Evolutionary conservation across 2,113 vertebrate species (phyloP).

Genomic region (Amblyopsis rosae): DNA sequence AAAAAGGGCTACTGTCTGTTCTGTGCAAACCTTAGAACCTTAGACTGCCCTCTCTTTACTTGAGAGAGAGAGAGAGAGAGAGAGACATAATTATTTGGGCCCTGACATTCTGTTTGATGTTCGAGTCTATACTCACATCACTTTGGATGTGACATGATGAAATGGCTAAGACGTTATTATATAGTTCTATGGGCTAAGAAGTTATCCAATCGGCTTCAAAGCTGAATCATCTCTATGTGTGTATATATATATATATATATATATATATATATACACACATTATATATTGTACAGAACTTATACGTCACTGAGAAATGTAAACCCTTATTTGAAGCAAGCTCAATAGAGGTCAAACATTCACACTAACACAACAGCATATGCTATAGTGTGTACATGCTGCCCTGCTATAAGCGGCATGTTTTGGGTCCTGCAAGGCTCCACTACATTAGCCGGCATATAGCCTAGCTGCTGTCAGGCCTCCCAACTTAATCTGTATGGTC

Average conservation of each 20-base stretch:
- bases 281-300: neutral
- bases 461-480: conserved; percentile 60
- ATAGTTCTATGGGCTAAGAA: neutral
- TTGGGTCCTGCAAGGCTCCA: conserved; percentile 45
- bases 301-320: conserved; percentile 5
- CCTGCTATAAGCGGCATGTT: conserved; percentile 37
- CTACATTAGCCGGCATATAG: conserved; percentile 65
- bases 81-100: neutral
- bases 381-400: conserved; percentile 28
- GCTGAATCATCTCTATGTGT: conserved; percentile 11
- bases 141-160: conserved; percentile 18
- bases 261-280: too few relatives aligned
- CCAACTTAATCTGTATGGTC: conserved; percentile 64
- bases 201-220: conserved; percentile 15
- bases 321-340: neutral
- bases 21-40: neutral
- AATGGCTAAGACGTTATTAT: conserved; percentile 15
- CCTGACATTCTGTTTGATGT: conserved; percentile 20
- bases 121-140: conserved; percentile 5
- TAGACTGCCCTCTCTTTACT: neutral
- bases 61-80: neutral
- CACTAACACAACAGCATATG: conserved; percentile 6
- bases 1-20: neutral
- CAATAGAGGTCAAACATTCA: neutral
- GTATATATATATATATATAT: too few relatives aligned